Evolutionary conservation across 2,113 vertebrate species (phyloP), one percentile per base, ranked within the genome.

Genomic region (Cynocephalus volans): DNA sequence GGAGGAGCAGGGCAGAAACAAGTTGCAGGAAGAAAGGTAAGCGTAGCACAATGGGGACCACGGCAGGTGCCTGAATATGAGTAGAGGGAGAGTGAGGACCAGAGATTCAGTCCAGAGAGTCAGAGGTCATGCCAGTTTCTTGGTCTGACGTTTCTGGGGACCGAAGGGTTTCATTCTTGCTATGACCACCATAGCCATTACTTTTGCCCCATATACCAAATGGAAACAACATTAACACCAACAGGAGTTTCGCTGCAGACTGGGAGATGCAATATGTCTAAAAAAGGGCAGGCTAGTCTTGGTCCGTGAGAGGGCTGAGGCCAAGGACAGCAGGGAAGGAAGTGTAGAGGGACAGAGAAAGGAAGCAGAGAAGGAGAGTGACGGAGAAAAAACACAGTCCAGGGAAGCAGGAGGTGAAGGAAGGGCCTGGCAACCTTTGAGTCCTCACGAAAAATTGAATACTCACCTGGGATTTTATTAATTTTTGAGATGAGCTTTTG

Each of bases 121-220:
- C 41, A 41, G 41, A n/a, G 17, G 21, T 83, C 56, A 79, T 84
- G 83, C n/a, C 18, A 88, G 14, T 81, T 92, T 92, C 72, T 93
- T 81, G n/a, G 41, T 95, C 69, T 95, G 60, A 90, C 58, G 95
- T 92, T 92, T 90, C 85, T 80, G 45, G 11, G n/a, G 28, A 60
- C 48, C 81, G 10, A 36, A 67, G 28, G 36, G 80, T 96, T 94
- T 90, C 67, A 83, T 97, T 92, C 60, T 93, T 92, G 12, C 54
- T 26, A 79, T 50, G 69, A 28, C 52, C 73, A 67, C 67, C 48
- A 85, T 6, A 72, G 76, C 64, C 90, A 26, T 93, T 76, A 56
- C 77, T 91, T 91, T 95, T 72, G 72, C 69, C 70, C 50, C 50
- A 92, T 65, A 76, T 69, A 48, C 41, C 56, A 75, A 60, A 87